Evolutionary conservation across 2,797 vertebrate species (phyloP).

Genomic region (Sebastes flavidus): DNA sequence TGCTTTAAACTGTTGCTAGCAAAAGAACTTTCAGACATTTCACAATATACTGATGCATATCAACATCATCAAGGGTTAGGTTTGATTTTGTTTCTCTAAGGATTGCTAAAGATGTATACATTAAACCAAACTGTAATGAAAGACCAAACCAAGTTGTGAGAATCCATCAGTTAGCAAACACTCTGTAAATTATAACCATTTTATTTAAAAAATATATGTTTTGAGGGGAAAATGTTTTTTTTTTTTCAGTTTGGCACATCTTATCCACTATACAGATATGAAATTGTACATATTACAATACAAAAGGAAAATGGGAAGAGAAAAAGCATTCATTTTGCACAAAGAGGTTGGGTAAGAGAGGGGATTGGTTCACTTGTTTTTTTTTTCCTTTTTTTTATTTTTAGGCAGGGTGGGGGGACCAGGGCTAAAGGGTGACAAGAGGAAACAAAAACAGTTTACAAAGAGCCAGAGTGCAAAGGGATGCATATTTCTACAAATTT

Average conservation of each 20-base stretch:
- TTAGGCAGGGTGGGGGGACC: conserved; percentile 72
- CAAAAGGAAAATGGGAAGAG: conserved; percentile 83
- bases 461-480: conserved; percentile 83
- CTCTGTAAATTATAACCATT: conserved; percentile 82
- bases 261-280: conserved; percentile 89
- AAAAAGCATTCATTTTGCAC: conserved; percentile 85
- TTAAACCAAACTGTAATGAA: conserved; percentile 34
- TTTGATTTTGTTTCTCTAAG: not conserved
- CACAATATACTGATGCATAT: not conserved
- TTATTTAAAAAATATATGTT: conserved; percentile 90
- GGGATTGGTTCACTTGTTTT: conserved; percentile 55
- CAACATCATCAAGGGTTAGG: not conserved
- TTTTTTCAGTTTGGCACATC: conserved; percentile 82
- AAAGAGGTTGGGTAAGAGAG: conserved; percentile 72
- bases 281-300: conserved; percentile 88
- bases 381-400: conserved; percentile 44
- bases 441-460: conserved; percentile 79
- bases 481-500: conserved; percentile 82
- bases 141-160: conserved; percentile 60
- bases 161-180: conserved; percentile 72
- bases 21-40: not conserved
- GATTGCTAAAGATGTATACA: not conserved
- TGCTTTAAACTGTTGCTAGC: not conserved
- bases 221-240: conserved; percentile 78
- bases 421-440: conserved; percentile 75